Conservation (phyloP, 1,140 invertebrate species). For the Spodoptera litura region DNA sequence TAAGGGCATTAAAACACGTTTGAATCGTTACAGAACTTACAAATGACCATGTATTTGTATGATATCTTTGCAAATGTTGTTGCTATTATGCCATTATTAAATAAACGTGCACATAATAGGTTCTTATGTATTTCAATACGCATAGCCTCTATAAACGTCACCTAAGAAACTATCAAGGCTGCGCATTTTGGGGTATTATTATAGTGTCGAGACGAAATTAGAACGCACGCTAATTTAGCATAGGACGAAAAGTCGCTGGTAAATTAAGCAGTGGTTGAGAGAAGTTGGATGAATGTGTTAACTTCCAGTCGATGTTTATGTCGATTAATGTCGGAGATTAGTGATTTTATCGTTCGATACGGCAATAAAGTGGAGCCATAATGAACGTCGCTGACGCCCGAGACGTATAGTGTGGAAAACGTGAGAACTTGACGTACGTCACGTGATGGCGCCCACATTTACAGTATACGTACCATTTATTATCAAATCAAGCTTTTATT, state of each 20-base stretch:
- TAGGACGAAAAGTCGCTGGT: conserved; percentile 22
- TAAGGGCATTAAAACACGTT: conserved; percentile 23
- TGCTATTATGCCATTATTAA: conserved; percentile 49
- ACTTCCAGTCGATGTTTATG: conserved; percentile 2
- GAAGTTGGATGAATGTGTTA: not conserved
- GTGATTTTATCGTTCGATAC: conserved; percentile 29
- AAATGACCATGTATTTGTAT: conserved; percentile 44
- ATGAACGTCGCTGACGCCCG: conserved; percentile 31
- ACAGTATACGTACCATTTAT: conserved; percentile 7
- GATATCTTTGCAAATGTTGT: conserved; percentile 45
- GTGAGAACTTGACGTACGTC: conserved; percentile 14
- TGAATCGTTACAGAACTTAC: conserved; percentile 12
- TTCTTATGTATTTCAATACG: conserved; percentile 22
- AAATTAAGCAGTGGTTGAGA: not conserved
- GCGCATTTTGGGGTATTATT: conserved; percentile 26
- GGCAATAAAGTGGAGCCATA: conserved; percentile 22
- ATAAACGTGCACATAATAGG: conserved; percentile 42
- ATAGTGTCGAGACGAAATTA: not conserved
- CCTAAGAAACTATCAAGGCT: conserved; percentile 19
- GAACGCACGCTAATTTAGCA: not conserved
- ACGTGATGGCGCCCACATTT: conserved; percentile 28
- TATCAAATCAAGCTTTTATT: conserved; percentile 32
- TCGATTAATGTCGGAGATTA: conserved; percentile 30
- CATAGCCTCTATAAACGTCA: conserved; percentile 30
- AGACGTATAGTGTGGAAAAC: conserved; percentile 25